Evolutionary conservation across 2,797 vertebrate species (phyloP).

Genomic region (Sciaenops ocellatus): DNA sequence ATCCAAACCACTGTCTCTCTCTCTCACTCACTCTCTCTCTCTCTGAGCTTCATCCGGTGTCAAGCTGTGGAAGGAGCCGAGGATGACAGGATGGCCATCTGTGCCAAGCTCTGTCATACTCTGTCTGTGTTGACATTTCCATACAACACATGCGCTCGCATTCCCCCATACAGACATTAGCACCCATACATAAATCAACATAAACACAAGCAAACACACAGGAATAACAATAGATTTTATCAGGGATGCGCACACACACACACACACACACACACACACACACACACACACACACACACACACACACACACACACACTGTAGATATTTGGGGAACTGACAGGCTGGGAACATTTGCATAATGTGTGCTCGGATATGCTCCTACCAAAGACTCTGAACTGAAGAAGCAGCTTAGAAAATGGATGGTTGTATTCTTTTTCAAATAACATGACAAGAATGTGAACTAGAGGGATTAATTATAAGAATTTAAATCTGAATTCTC

Average conservation of each 20-base stretch:
- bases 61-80: slow-evolving; percentile 58
- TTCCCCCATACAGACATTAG: slow-evolving; percentile 10
- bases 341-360: background rate
- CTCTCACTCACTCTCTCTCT: slow-evolving; percentile 2
- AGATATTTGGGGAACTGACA: background rate
- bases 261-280: background rate
- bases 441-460: background rate
- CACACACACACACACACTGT: background rate
- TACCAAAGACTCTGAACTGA: background rate
- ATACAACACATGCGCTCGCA: slow-evolving; percentile 20
- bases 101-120: slow-evolving; percentile 61
- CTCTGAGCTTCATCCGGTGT: slow-evolving; percentile 50
- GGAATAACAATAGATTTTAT: slow-evolving; percentile 23
- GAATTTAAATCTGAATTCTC: background rate
- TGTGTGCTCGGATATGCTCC: background rate
- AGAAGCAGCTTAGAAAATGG: background rate
- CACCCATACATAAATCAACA: slow-evolving; percentile 28
- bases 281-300: background rate
- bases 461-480: background rate
- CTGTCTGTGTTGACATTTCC: slow-evolving; percentile 60
- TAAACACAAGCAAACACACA: slow-evolving; percentile 30
- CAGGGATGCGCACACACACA: slow-evolving; percentile 7
- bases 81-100: slow-evolving; percentile 68
- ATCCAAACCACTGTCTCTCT: background rate
- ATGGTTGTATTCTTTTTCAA: background rate